Base-by-base conservation (phyloP, 2,888 invertebrate species). In the Eucriotettix oculatus region DNA sequence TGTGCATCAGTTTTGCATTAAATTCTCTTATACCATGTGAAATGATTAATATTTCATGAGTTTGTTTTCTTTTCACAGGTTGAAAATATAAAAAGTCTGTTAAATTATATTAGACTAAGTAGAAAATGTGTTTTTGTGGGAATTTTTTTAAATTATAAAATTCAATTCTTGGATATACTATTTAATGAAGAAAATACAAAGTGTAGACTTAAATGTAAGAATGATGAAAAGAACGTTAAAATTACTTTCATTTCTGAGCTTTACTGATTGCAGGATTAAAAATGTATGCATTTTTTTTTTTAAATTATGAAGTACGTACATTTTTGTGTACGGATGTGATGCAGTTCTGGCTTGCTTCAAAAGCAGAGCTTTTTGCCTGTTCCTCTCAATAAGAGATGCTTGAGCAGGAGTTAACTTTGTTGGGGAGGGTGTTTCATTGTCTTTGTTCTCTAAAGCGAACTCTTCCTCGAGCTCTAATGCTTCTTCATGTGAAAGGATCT, bases 261-360 rank as follows among this genome's bases (percentile, higher is more conserved):
- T 58, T 42, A 58, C 54, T 52, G 44, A 52, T 44, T 56, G 56
- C 60, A 60, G 48, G 61, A 68, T 65, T 56, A 55, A 60, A 43
- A 52, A 10, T 16, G 57, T 41, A 42, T 58, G 10, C 53, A 44
- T 16, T 16, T 17, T 40, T 29, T 58, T 16, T 58, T 61, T 29
- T 29, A 29, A 29, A 42, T 61, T 60, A 60, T 61, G 65, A 43
- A 62, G 1, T 63, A 64, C 71, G 70, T 71, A 79, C 79, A 72
- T 71, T 71, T 76, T 78, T 42, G 76, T 69, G 66, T 78, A 78
- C 48, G 79, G 79, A 67, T 80, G 79, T 52, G 76, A 71, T 60
- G 83, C 78, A 55, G 86, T 68, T 54, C 60, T 58, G 1, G 61
- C 61, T 58, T 62, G 58, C 56, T 57, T 59, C 54, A 60, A 48